Conservation (phyloP, 2,888 invertebrate genomes). For the Apodemia mormo region DNA sequence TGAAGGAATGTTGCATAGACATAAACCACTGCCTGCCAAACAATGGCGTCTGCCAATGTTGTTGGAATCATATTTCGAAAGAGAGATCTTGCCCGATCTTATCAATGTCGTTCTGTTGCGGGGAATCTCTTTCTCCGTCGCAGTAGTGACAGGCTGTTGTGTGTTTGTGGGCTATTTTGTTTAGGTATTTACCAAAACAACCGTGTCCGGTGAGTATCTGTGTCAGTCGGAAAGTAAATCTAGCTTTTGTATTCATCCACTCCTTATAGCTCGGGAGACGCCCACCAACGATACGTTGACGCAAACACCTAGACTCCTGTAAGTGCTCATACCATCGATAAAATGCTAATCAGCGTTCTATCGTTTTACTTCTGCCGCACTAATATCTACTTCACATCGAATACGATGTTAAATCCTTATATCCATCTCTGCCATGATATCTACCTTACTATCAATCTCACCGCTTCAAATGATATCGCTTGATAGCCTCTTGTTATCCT, state of each 20-base stretch:
- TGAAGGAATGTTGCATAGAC: too few species aligned
- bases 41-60: too few species aligned
- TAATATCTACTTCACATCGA: background rate
- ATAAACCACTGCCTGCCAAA: too few species aligned
- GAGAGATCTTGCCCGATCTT: background rate
- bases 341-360: too few species aligned
- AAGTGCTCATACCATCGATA: background rate
- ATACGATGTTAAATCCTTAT: slow-evolving; percentile 3
- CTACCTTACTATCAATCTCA: slow-evolving; percentile 29
- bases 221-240: slow-evolving; percentile 32
- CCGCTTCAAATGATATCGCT: slow-evolving; percentile 28
- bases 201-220: slow-evolving; percentile 39
- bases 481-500: slow-evolving; percentile 25
- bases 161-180: slow-evolving; percentile 4
- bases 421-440: slow-evolving; percentile 33
- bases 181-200: slow-evolving; percentile 29
- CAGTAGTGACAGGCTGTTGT: too few species aligned
- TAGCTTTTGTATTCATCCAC: slow-evolving; percentile 12
- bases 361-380: background rate
- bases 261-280: slow-evolving; percentile 17
- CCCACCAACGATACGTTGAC: slow-evolving; percentile 18
- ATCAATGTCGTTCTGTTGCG: background rate
- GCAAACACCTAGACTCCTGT: background rate
- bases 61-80: too few species aligned
- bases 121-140: too few species aligned